phyloP scores from a whole-genome alignment of 2,113 vertebrate species.

The Pelecanus crispus region DNA sequence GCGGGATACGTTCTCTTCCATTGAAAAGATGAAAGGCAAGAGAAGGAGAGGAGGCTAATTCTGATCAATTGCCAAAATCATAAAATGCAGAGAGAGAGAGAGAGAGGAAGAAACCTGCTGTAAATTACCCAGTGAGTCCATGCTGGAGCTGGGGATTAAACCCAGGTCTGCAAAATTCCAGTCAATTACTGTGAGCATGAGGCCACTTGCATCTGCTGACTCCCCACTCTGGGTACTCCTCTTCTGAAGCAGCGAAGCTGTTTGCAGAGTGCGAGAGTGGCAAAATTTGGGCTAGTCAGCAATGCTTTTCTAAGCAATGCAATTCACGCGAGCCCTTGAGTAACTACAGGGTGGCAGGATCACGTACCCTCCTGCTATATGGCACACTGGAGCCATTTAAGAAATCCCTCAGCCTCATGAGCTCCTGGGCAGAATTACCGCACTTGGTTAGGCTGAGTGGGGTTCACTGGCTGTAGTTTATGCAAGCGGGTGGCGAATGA shows the following conservation, averaged over 20 bases:
- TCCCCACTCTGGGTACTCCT: neutral
- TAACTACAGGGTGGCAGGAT: neutral
- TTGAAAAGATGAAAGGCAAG: neutral
- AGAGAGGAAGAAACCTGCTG: neutral
- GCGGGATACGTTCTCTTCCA: rapidly evolving
- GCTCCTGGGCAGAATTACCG: neutral
- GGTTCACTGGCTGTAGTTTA: neutral
- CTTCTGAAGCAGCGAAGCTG: neutral
- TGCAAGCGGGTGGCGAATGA: neutral
- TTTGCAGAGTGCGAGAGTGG: neutral
- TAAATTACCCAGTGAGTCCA: neutral
- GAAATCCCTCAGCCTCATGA: neutral
- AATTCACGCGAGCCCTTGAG: neutral
- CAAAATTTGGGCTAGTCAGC: neutral
- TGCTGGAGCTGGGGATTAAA: neutral
- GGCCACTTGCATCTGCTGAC: neutral
- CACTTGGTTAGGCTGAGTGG: neutral
- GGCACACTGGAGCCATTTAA: rapidly evolving
- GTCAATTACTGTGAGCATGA: neutral
- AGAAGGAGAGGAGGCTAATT: neutral
- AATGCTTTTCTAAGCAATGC: neutral
- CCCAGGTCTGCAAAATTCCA: neutral
- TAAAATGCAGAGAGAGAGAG: neutral
- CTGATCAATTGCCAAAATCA: neutral
- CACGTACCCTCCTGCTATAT: neutral